Evolutionary conservation across 2,888 invertebrate genomes (phyloP), one percentile per base, ranked within the genome.

Genomic region (Taenaris catops): DNA sequence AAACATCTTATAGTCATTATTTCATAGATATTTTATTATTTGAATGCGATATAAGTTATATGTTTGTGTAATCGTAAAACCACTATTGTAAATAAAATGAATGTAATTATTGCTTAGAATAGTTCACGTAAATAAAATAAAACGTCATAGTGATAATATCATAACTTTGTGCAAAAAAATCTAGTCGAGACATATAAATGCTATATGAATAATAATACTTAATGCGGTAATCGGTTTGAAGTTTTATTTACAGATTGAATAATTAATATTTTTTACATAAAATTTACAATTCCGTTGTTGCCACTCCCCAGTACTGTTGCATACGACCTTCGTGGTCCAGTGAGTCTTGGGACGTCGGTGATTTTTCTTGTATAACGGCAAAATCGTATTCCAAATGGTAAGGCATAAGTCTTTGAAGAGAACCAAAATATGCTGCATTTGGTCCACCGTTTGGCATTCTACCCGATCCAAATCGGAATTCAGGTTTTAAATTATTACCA

Each of bases 291-390:
- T 95, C 95, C 0, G 95, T 96, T 1, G 95, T 95, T 6, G 95
- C 94, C 25, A 96, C 94, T 29, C 95, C 95, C 96, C 96, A 96
- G 73, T 96, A 96, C 56, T 95, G 95, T 53, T 95, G 93, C 93
- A 96, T 95, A 34, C 96, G 89, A 33, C 91, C 91, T 59, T 95
- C 95, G 44, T 94, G 90, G 58, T 95, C 95, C 45, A 93, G 73
- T 0, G 94, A 94, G 58, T 95, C 95, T 51, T 91, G 88, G 29
- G 79, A 78, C 34, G 88, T 87, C 21, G 90, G 88, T 17, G 90
- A 88, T 51, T 94, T 89, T 63, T 95, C 95, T 61, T 94, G 93
- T 66, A 94, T 94, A 11, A 94, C 92, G 19, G 93, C 92, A 68
- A 94, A 95, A 69, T 95, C 94, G 57, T 94, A 94, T 59, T 94